These are phyloP conservation scores for Spinibarbus caldwelli DNA, from an alignment of 2,797 vertebrate genomes.

Conservation along the genomic window DNA sequence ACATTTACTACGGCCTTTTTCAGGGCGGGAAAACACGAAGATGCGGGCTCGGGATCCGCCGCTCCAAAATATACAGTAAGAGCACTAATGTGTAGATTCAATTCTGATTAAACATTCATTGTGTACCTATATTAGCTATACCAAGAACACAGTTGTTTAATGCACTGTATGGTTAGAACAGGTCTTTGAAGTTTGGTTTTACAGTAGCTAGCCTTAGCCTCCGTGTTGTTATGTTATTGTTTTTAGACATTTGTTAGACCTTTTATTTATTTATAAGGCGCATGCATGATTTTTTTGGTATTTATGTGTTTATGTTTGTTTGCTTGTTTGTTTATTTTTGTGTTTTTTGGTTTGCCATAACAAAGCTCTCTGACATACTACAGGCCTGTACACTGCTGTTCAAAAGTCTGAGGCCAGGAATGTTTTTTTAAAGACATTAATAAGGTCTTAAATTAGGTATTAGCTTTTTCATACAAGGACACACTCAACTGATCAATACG, in stretches of 20 bases:
- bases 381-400: neutral
- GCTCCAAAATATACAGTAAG: conserved; percentile 92
- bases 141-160: neutral
- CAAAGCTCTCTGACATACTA: neutral
- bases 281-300: neutral
- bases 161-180: neutral
- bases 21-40: conserved; percentile 88
- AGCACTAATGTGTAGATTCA: conserved; percentile 38
- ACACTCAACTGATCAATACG: no score
- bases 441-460: neutral
- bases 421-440: neutral
- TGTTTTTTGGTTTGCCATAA: neutral
- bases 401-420: neutral
- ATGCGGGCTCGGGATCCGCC: conserved; percentile 88
- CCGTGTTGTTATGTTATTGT: neutral
- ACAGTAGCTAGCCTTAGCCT: neutral
- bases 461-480: neutral
- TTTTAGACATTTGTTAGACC: neutral
- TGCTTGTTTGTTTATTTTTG: neutral
- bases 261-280: neutral
- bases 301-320: neutral
- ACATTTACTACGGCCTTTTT: conserved; percentile 93
- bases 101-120: neutral
- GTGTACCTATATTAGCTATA: neutral
- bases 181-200: neutral